These are phyloP conservation scores for Phalacrocorax pelagicus DNA, from an alignment of 2,113 vertebrate genomes.

Conservation along the genomic window DNA sequence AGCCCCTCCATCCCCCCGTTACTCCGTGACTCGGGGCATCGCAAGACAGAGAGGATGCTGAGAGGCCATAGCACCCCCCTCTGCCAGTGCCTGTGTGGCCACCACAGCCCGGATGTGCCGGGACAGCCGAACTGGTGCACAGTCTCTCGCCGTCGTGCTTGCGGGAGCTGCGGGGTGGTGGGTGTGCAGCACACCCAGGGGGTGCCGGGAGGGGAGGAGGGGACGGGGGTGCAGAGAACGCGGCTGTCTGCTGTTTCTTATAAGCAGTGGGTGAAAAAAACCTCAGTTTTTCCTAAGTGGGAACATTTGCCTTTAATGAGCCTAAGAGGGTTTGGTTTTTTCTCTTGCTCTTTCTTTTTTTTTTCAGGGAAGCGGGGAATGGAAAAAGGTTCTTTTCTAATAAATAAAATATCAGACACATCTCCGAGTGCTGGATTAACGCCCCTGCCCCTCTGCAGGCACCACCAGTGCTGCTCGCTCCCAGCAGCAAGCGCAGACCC, in stretches of 20 bases:
- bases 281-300: neutral
- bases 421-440: rapidly evolving
- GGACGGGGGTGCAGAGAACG: neutral
- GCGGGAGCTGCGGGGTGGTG: neutral
- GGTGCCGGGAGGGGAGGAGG: neutral
- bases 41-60: neutral
- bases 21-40: neutral
- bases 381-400: neutral
- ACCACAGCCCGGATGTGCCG: rapidly evolving
- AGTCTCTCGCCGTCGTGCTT: rapidly evolving
- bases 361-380: neutral
- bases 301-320: conserved; percentile 56
- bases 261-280: neutral
- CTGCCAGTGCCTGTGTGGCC: rapidly evolving
- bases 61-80: neutral
- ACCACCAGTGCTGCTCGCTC: neutral
- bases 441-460: rapidly evolving
- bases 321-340: neutral
- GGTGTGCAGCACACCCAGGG: neutral
- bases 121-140: neutral
- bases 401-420: neutral
- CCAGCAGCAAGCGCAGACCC: rapidly evolving
- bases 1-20: rapidly evolving
- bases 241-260: neutral
- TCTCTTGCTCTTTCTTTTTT: neutral